Conservation (phyloP, 2,888 invertebrate species). For the Lepetodrilus schrolli region DNA sequence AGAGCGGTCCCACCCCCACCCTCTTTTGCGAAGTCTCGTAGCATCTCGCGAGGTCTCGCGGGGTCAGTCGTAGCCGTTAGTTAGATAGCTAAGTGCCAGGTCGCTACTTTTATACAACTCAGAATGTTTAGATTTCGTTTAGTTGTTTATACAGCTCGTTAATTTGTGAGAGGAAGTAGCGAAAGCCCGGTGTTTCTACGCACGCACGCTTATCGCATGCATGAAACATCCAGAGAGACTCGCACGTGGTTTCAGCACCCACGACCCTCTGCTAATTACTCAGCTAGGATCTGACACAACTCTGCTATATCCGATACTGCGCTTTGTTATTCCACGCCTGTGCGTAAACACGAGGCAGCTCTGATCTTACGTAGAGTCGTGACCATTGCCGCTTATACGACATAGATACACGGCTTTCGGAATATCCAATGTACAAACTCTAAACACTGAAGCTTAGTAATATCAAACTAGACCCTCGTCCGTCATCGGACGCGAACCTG, state of each 20-base stretch:
- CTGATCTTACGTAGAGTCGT: not conserved
- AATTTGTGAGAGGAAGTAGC: constrained; percentile 24
- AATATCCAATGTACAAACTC: not conserved
- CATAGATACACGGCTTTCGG: not conserved
- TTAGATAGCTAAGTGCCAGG: constrained; percentile 24
- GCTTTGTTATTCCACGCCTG: constrained; percentile 23
- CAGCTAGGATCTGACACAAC: constrained; percentile 17
- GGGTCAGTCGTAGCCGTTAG: constrained; percentile 22
- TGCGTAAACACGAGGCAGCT: not conserved
- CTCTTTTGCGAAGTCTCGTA: constrained; percentile 19
- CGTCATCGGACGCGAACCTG: not conserved
- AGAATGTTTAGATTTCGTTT: constrained; percentile 26
- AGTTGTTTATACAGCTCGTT: constrained; percentile 26
- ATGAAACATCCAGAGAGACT: constrained; percentile 4
- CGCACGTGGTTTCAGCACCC: constrained; percentile 12
- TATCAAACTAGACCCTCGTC: not conserved
- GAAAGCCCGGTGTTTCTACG: constrained; percentile 1
- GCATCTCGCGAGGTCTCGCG: constrained; percentile 17
- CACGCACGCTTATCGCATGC: constrained; percentile 25
- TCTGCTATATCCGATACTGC: not conserved
- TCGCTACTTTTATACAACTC: constrained; percentile 23
- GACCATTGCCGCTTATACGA: constrained; percentile 3
- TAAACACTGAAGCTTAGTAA: not conserved
- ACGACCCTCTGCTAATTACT: constrained; percentile 18
- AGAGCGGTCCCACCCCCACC: constrained; percentile 24